Conservation (phyloP, 2,113 vertebrate species). For the Accipiter cooperii region DNA sequence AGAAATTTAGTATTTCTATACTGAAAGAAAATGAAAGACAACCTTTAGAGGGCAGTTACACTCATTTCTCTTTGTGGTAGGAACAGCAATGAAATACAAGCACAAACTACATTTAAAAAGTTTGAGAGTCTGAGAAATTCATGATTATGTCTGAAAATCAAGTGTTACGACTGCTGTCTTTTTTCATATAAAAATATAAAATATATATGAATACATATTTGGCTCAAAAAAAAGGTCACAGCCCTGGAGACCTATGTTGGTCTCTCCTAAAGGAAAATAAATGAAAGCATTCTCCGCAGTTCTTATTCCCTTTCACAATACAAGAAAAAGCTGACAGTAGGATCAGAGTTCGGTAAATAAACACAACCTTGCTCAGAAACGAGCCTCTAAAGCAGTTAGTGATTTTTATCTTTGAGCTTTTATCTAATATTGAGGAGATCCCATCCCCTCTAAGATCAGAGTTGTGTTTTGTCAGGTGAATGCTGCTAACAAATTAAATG, state of each 20-base stretch:
- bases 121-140: neutral
- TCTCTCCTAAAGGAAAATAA: neutral
- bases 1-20: neutral
- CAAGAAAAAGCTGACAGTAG: neutral
- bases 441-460: neutral
- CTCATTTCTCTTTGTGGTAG: neutral
- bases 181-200: neutral
- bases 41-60: neutral
- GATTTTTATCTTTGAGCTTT: neutral
- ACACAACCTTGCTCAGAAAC: neutral
- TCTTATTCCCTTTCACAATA: neutral
- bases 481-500: neutral
- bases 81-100: neutral
- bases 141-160: neutral
- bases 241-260: neutral
- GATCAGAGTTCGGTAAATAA: neutral
- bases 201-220: neutral
- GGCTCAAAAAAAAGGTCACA: neutral
- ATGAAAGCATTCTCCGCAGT: neutral
- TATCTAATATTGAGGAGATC: neutral
- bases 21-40: neutral
- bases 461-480: neutral
- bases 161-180: neutral
- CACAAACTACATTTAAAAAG: neutral
- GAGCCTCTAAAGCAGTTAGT: neutral